These are phyloP conservation scores for Hybognathus amarus DNA, from an alignment of 2,797 vertebrate species.

Conservation along the genomic window DNA sequence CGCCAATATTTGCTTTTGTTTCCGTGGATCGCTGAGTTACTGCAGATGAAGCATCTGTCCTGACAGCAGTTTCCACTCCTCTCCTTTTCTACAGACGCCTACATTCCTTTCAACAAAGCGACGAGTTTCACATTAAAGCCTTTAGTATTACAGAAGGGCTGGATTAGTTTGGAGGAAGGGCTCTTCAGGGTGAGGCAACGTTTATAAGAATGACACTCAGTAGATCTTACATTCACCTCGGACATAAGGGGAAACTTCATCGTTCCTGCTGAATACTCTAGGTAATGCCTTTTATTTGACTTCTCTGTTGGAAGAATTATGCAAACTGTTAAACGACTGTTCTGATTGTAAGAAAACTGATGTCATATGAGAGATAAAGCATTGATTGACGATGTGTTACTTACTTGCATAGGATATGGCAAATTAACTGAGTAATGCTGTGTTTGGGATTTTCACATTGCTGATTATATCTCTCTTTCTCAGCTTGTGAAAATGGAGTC, in stretches of 20 bases:
- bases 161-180: slow-evolving; percentile 2
- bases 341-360: neutral
- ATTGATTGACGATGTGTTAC: neutral
- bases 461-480: too few species aligned
- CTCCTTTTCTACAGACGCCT: neutral
- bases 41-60: neutral
- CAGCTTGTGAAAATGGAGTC: neutral
- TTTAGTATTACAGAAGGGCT: neutral
- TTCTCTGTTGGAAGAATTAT: neutral
- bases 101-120: neutral
- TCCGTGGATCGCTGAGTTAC: neutral
- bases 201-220: neutral
- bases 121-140: neutral
- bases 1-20: neutral
- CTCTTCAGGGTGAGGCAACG: slow-evolving; percentile 2
- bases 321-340: neutral
- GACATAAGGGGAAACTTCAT: neutral
- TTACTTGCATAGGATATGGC: too few species aligned
- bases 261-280: neutral
- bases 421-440: too few species aligned
- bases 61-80: neutral
- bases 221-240: neutral
- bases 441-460: too few species aligned
- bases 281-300: slow-evolving; percentile 2
- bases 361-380: neutral